Evolutionary conservation across 2,797 vertebrate species (phyloP).

Genomic region (Alouatta caraya): DNA sequence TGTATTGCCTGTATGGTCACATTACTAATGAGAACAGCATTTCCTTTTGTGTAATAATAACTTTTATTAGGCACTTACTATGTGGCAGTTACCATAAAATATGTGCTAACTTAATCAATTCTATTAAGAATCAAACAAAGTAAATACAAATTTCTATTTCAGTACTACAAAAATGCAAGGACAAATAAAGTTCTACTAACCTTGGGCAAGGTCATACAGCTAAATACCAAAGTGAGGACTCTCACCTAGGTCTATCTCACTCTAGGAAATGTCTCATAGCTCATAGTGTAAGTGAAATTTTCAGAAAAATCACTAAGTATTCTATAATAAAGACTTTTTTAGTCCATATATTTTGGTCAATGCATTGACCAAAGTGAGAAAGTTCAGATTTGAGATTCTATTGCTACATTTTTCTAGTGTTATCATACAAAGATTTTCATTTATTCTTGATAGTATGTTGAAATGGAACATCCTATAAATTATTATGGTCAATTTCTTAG

Average conservation of each 20-base stretch:
- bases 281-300: neutral
- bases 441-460: neutral
- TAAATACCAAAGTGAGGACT: neutral
- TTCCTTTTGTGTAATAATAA: neutral
- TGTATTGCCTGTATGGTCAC: neutral
- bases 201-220: neutral
- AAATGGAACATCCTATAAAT: slow-evolving; percentile 13
- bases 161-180: neutral
- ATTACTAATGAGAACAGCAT: neutral
- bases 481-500: neutral
- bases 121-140: neutral
- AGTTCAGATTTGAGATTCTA: neutral
- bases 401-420: neutral
- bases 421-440: neutral
- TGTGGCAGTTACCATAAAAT: neutral
- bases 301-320: neutral
- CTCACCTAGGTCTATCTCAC: neutral
- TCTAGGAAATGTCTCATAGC: neutral
- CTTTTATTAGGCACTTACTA: slow-evolving; percentile 2
- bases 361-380: neutral
- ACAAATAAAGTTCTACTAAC: neutral
- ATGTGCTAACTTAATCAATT: neutral
- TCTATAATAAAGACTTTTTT: neutral
- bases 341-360: neutral
- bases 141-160: neutral